A percentile compares a stretch with the other conserved stretches of the same genome.
phyloP scores from a whole-genome alignment of 2,113 vertebrate genomes.

The Pangasianodon gigas region DNA sequence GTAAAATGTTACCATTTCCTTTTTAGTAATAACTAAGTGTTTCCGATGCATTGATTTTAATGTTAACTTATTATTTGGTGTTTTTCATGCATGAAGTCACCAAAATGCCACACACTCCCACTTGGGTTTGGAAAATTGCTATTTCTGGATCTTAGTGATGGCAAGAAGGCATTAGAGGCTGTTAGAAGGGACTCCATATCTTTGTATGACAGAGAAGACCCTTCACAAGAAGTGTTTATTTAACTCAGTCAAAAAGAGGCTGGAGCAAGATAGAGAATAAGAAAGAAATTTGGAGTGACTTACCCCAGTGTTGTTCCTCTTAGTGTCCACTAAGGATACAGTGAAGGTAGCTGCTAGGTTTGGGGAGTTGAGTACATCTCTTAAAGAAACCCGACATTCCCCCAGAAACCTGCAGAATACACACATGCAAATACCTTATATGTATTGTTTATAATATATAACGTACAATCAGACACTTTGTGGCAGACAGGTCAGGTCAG shows the following conservation, averaged over 20 bases:
- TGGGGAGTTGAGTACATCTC: constrained; percentile 82
- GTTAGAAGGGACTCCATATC: neutral
- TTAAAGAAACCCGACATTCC: constrained; percentile 79
- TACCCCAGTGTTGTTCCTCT: constrained; percentile 89
- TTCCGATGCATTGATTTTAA: neutral
- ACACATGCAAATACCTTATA: neutral
- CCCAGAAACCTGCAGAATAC: constrained; percentile 77
- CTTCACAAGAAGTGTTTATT: neutral
- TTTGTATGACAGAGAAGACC: neutral
- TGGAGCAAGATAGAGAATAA: neutral
- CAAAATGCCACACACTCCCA: neutral
- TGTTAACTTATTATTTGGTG: neutral
- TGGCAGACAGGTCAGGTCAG: neutral
- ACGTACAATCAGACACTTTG: neutral
- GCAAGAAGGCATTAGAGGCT: neutral
- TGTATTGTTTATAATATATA: neutral
- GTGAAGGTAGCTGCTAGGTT: constrained; percentile 83
- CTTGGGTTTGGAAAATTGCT: neutral
- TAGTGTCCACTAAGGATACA: constrained; percentile 83
- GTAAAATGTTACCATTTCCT: neutral
- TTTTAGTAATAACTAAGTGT: neutral
- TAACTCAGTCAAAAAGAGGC: neutral
- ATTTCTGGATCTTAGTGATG: neutral
- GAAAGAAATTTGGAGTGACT: neutral
- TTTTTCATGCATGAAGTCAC: neutral